Conservation (phyloP, 2,888 invertebrate species). For the Pollenia angustigena region DNA sequence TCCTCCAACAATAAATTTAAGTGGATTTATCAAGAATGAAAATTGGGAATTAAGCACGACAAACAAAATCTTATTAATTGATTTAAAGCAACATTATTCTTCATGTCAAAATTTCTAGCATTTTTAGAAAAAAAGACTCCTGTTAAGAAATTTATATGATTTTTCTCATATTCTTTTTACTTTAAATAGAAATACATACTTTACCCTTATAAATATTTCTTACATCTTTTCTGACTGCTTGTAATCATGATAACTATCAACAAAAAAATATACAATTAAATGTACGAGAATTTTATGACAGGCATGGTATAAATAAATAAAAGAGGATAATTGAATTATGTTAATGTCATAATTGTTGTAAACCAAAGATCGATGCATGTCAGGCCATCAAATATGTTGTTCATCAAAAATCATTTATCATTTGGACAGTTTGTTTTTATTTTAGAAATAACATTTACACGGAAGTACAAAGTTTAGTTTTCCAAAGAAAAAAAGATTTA, state of each 20-base stretch:
- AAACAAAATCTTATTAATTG: too few species aligned
- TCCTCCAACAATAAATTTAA: too few species aligned
- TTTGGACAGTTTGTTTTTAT: not conserved
- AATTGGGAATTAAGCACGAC: too few species aligned
- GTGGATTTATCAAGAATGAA: too few species aligned
- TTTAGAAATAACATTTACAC: not conserved
- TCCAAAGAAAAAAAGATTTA: not conserved
- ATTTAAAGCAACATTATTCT: too few species aligned
- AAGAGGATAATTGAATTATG: slow-evolving; percentile 6
- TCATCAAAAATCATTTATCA: slow-evolving; percentile 15
- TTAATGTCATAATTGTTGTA: slow-evolving; percentile 2
- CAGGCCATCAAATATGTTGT: not conserved
- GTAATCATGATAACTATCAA: slow-evolving; percentile 7
- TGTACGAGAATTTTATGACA: too few species aligned
- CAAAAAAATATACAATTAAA: not conserved
- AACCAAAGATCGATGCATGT: not conserved
- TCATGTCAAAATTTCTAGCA: too few species aligned
- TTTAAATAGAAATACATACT: too few species aligned
- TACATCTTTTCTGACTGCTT: not conserved
- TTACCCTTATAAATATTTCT: not conserved
- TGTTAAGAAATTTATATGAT: too few species aligned
- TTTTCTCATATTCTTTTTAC: too few species aligned
- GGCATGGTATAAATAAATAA: not conserved
- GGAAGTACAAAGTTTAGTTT: not conserved
- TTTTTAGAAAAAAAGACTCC: too few species aligned